Percentiles rank a stretch among this genome's conserved stretches.
These are phyloP conservation scores for Nyctibius bracteatus DNA, from an alignment of 2,113 vertebrate genomes.

Conservation along the genomic window DNA sequence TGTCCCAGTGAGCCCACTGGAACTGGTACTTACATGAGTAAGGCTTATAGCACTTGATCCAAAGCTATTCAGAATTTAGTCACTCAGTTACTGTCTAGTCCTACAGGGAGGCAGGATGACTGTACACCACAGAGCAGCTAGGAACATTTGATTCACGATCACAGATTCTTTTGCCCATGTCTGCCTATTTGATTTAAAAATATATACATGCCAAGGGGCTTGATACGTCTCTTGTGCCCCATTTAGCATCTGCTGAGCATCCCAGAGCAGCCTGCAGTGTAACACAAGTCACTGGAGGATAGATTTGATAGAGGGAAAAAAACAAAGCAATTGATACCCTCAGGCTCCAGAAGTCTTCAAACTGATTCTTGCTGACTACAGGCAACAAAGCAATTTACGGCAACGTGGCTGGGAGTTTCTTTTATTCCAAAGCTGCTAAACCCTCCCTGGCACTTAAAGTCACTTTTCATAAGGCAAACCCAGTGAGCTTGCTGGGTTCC, in stretches of 20 bases:
- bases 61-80: conserved; percentile 18
- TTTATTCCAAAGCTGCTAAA: conserved; percentile 61
- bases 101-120: conserved; percentile 23
- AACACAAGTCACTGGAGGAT: conserved; percentile 66
- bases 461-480: conserved; percentile 51
- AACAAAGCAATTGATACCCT: conserved; percentile 71
- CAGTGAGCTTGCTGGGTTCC: conserved; percentile 31
- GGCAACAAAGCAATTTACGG: conserved; percentile 59
- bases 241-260: conserved; percentile 70
- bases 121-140: background rate
- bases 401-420: conserved; percentile 36
- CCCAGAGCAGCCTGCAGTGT: conserved; percentile 53
- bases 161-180: conserved; percentile 35
- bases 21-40: background rate
- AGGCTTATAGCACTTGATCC: background rate
- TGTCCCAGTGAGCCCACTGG: conserved; percentile 8
- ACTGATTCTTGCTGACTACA: conserved; percentile 68
- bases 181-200: conserved; percentile 72
- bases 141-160: conserved; percentile 51
- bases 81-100: background rate
- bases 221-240: conserved; percentile 60
- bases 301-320: conserved; percentile 61
- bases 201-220: conserved; percentile 69
- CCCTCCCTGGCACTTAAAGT: conserved; percentile 49
- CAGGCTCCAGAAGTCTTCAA: conserved; percentile 59